phyloP scores from a whole-genome alignment of 1,140 invertebrate genomes.

The Theocolax elegans region DNA sequence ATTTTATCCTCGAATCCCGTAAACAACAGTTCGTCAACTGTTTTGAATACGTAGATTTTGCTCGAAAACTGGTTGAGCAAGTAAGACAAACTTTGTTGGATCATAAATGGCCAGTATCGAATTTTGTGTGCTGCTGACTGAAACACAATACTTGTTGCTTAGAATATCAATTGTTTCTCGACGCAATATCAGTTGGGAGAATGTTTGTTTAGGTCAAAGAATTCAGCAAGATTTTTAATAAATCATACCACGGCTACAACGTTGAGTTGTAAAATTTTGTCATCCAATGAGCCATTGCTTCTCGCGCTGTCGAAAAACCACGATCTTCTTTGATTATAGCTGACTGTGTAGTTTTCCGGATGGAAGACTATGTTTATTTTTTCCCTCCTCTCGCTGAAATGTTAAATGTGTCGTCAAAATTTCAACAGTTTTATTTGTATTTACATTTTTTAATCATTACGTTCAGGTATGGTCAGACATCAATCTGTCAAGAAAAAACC shows the following conservation, averaged over 20 bases:
- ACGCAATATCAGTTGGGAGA: too few species aligned
- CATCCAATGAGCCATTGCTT: conserved; percentile 81
- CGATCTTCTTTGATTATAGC: conserved; percentile 78
- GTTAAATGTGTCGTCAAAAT: too few species aligned
- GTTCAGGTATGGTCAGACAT: too few species aligned
- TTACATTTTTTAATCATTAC: too few species aligned
- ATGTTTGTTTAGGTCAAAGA: too few species aligned
- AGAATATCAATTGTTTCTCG: too few species aligned
- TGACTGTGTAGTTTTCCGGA: conserved; percentile 81
- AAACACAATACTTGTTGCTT: too few species aligned
- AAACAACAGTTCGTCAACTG: conserved; percentile 80
- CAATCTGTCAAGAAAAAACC: too few species aligned
- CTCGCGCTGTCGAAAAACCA: conserved; percentile 80
- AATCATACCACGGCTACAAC: conserved; percentile 78
- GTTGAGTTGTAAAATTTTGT: conserved; percentile 84
- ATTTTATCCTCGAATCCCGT: conserved; percentile 80
- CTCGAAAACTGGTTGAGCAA: conserved; percentile 62
- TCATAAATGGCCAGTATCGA: conserved; percentile 67
- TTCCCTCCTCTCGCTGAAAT: conserved; percentile 74
- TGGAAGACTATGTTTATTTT: conserved; percentile 80
- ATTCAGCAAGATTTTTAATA: conserved; percentile 9
- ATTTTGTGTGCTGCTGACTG: conserved; percentile 77
- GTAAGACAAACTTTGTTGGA: conserved; percentile 71
- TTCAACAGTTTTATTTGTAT: too few species aligned
- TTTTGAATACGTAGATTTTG: conserved; percentile 73